phyloP scores from a whole-genome alignment of 2,797 vertebrate genomes.

The Falco cherrug region DNA sequence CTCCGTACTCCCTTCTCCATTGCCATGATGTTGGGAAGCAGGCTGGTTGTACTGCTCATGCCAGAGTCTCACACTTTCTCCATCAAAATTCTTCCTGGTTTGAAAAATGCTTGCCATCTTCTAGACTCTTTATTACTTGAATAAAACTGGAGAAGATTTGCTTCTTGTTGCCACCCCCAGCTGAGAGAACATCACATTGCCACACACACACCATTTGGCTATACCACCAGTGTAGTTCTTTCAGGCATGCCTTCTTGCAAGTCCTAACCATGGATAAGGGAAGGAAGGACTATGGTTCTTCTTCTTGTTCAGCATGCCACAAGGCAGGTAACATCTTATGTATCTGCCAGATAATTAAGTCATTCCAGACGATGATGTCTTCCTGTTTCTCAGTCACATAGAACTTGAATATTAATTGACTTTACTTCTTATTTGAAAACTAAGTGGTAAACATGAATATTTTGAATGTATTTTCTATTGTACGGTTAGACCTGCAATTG shows the following conservation, averaged over 20 bases:
- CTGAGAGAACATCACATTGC: background rate
- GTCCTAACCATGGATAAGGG: background rate
- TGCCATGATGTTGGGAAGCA: background rate
- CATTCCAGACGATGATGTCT: background rate
- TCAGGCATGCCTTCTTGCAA: background rate
- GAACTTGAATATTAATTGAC: background rate
- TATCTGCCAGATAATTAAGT: background rate
- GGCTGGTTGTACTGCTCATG: background rate
- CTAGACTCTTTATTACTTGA: background rate
- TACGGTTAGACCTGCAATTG: background rate
- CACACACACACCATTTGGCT: background rate
- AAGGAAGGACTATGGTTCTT: background rate
- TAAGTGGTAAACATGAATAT: background rate
- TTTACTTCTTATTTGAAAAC: background rate
- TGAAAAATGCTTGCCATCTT: background rate
- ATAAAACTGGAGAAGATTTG: background rate
- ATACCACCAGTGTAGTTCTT: background rate
- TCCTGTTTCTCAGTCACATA: background rate
- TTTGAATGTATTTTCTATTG: background rate
- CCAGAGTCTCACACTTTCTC: background rate
- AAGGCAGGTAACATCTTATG: accelerated
- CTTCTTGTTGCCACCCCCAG: background rate
- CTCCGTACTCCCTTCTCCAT: background rate
- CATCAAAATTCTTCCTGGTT: background rate
- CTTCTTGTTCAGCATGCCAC: background rate